Conservation (phyloP, 2,888 invertebrate genomes). For the Drosophila fulvimacula region DNA sequence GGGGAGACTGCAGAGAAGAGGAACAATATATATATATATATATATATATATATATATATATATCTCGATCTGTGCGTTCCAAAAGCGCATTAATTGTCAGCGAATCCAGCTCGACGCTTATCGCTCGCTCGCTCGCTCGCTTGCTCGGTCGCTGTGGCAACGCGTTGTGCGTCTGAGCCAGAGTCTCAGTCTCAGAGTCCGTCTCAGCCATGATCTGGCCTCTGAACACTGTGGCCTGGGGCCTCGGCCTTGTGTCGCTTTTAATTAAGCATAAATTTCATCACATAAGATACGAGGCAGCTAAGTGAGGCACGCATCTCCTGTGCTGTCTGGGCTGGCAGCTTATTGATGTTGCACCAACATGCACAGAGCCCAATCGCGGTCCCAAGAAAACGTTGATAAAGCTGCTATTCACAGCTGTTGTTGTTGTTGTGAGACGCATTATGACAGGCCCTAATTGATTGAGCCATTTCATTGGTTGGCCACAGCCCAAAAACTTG, state of each 20-base stretch:
- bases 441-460: slow-evolving; percentile 74
- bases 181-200: too few species aligned
- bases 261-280: slow-evolving; percentile 84
- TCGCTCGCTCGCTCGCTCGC: slow-evolving; percentile 38
- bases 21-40: not conserved
- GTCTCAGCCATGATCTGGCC: not conserved
- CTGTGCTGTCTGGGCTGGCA: slow-evolving; percentile 17
- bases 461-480: slow-evolving; percentile 75
- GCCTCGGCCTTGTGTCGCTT: slow-evolving; percentile 75
- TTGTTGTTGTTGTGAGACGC: slow-evolving; percentile 26
- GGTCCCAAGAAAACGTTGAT: slow-evolving; percentile 24
- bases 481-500: slow-evolving; percentile 58
- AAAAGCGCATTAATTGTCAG: slow-evolving; percentile 79
- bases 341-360: slow-evolving; percentile 75
- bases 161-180: slow-evolving; percentile 49
- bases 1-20: too few species aligned
- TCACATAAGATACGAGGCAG: slow-evolving; percentile 80
- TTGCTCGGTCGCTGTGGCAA: slow-evolving; percentile 36
- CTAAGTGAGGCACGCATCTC: slow-evolving; percentile 70
- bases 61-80: slow-evolving; percentile 78
- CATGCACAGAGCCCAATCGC: slow-evolving; percentile 56
- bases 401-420: slow-evolving; percentile 32
- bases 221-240: slow-evolving; percentile 3
- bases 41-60: not conserved
- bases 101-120: slow-evolving; percentile 43